phyloP scores from a whole-genome alignment of 2,888 invertebrate species.

The Automeris io region DNA sequence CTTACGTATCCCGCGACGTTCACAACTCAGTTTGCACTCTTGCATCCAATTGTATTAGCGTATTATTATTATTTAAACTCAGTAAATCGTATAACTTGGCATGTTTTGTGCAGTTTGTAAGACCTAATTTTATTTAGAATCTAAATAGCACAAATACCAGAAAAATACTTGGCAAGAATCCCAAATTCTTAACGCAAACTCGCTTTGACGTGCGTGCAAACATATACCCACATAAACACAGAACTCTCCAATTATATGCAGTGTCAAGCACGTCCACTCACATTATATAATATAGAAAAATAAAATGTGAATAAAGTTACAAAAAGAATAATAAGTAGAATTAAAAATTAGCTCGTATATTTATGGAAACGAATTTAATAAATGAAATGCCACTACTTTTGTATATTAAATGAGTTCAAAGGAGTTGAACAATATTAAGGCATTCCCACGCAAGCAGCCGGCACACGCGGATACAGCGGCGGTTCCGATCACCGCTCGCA shows the following conservation, averaged over 20 bases:
- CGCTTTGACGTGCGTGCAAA: conserved; percentile 6
- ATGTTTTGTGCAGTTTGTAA: not conserved
- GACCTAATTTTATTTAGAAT: conserved; percentile 20
- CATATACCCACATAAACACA: not conserved
- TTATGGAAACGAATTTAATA: conserved; percentile 4
- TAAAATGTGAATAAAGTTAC: no score
- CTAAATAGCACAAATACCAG: conserved; percentile 32
- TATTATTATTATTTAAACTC: not conserved
- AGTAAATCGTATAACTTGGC: not conserved
- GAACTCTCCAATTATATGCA: not conserved
- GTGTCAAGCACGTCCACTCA: not conserved
- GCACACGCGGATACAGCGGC: conserved; percentile 52
- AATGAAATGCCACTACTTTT: not conserved
- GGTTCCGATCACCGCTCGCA: conserved; percentile 67
- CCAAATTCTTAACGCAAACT: conserved; percentile 30
- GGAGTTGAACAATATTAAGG: conserved; percentile 38
- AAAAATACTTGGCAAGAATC: conserved; percentile 37
- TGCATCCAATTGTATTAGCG: conserved; percentile 17
- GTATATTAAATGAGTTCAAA: no score
- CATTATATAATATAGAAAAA: no score
- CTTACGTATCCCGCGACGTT: conserved; percentile 28
- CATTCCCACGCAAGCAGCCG: conserved; percentile 57
- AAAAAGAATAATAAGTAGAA: no score
- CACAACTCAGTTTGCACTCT: conserved; percentile 27
- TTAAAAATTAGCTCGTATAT: no score